Percentiles rank a stretch among this genome's conserved stretches.
These are phyloP conservation scores for Fopius arisanus DNA, from an alignment of 1,140 invertebrate species.

Conservation along the genomic window DNA sequence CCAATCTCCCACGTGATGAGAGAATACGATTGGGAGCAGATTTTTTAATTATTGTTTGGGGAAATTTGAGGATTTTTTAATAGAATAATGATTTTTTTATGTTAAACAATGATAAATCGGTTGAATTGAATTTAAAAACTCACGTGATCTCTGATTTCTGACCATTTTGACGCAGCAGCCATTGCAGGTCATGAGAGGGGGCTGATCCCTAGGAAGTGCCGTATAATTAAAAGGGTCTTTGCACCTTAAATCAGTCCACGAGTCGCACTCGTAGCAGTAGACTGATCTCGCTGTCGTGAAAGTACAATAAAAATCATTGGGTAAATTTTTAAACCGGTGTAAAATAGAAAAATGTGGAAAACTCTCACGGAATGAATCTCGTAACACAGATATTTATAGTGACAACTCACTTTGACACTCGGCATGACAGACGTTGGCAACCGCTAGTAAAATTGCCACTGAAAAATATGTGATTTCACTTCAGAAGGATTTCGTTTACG, in stretches of 20 bases:
- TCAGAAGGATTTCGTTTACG: slow-evolving; percentile 24
- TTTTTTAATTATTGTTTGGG: no score
- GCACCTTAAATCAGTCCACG: slow-evolving; percentile 85
- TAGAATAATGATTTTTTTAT: no score
- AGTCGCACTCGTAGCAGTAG: slow-evolving; percentile 93
- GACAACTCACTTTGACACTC: slow-evolving; percentile 67
- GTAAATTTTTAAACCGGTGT: no score
- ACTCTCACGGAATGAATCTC: slow-evolving; percentile 9
- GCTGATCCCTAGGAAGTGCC: slow-evolving; percentile 82
- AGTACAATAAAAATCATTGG: background rate
- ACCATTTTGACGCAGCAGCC: slow-evolving; percentile 96
- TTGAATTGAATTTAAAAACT: no score
- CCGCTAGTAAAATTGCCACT: slow-evolving; percentile 64
- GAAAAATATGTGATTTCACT: slow-evolving; percentile 49
- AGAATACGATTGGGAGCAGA: no score
- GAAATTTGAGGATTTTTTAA: no score
- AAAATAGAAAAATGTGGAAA: no score
- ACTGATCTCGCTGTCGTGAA: slow-evolving; percentile 76
- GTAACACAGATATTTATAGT: slow-evolving; percentile 21
- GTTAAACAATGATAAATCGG: no score
- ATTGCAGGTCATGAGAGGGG: slow-evolving; percentile 84
- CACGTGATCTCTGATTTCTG: slow-evolving; percentile 85
- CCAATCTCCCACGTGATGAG: no score
- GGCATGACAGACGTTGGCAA: slow-evolving; percentile 59
- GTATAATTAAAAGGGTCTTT: slow-evolving; percentile 94